Evolutionary conservation across 2,888 invertebrate genomes (phyloP), one percentile per base, ranked within the genome.

Genomic region (Kryphioiulus occultus): DNA sequence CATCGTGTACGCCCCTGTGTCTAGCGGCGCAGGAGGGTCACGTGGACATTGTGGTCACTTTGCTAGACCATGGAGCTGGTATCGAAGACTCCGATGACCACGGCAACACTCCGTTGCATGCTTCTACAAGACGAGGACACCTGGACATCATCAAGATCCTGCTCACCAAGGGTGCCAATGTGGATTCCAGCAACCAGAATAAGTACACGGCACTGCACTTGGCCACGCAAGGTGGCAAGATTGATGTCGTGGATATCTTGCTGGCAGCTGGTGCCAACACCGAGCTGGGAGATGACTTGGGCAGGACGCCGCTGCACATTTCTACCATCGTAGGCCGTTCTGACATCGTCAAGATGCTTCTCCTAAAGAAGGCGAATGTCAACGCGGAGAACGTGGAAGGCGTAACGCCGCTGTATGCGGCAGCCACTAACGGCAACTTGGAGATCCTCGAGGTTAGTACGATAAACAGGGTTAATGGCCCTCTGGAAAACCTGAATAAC

Each of bases 101-200:
- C 17, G 86, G 86, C n/a, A 86, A 59, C 59, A 68, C 68, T 0
- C 86, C 86, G 5, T 26, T 86, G 19, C 68, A 53, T 5, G 32
- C 35, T 1, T 85, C 87, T 5, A 44, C 85, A 2, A 19, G 35
- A 17, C 47, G 35, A 0, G 35, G 26, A 35, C 47, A 87, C 19
- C 35, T 47, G n/a, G 2, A 1, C 42, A 32, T 87, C 22, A 35
- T 85, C 22, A 3, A 1, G 0, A 3, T 10, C 12, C 35, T 87
- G 44, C 32, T 87, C 19, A n/a, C 42, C 83, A 47, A 94, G 87
- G 95, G 94, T 26, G 95, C 96, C 0, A 93, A 94, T 90, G 94
- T 96, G 0, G 94, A 95, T 91, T 90, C 91, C 87, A 22, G 19
- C 22, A 42, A 86, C 22, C 17, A 19, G 59, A 86, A 30, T 35